Percentiles rank a stretch among this genome's conserved stretches.
Evolutionary conservation across 2,797 vertebrate genomes (phyloP).

Genomic region (Dallia pectoralis): DNA sequence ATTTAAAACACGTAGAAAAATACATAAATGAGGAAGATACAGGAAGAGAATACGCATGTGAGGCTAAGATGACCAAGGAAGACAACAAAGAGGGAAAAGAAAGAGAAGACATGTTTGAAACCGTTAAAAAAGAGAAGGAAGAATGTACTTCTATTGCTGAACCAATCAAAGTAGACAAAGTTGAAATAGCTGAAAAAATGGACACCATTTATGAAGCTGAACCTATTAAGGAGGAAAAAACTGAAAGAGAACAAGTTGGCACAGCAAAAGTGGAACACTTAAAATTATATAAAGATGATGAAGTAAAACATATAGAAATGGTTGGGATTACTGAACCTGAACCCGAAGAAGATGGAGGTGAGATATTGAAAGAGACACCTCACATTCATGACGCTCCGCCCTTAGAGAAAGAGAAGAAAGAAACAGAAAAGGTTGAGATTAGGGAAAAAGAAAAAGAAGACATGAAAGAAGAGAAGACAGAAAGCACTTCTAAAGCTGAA

Average conservation of each 20-base stretch:
- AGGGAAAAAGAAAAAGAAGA: conserved; percentile 13
- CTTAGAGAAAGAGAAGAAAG: conserved; percentile 17
- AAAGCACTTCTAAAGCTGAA: conserved; percentile 19
- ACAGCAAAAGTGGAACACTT: conserved; percentile 24
- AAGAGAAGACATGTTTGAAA: conserved; percentile 20
- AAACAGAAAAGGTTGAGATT: conserved; percentile 16
- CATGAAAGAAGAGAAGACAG: conserved; percentile 34
- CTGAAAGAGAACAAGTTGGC: conserved; percentile 18
- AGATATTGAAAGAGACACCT: conserved; percentile 23
- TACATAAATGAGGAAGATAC: conserved; percentile 44
- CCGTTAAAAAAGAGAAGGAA: conserved; percentile 34
- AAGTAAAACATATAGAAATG: conserved; percentile 20
- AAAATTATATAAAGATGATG: conserved; percentile 13
- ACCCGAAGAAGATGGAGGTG: conserved; percentile 18
- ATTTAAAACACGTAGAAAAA: conserved; percentile 52
- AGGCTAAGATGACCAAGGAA: conserved; percentile 20
- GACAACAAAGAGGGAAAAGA: conserved; percentile 21
- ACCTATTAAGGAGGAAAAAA: conserved; percentile 14
- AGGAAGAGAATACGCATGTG: conserved; percentile 34
- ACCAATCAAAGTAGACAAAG: conserved; percentile 20
- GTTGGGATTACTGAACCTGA: conserved; percentile 23
- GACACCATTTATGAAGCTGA: conserved; percentile 21
- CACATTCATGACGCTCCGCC: conserved; percentile 23
- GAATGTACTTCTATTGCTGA: conserved; percentile 20
- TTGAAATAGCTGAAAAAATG: conserved; percentile 29